These are phyloP conservation scores for Lepilemur septentrionalis DNA, from an alignment of 2,797 vertebrate genomes.

Conservation along the genomic window DNA sequence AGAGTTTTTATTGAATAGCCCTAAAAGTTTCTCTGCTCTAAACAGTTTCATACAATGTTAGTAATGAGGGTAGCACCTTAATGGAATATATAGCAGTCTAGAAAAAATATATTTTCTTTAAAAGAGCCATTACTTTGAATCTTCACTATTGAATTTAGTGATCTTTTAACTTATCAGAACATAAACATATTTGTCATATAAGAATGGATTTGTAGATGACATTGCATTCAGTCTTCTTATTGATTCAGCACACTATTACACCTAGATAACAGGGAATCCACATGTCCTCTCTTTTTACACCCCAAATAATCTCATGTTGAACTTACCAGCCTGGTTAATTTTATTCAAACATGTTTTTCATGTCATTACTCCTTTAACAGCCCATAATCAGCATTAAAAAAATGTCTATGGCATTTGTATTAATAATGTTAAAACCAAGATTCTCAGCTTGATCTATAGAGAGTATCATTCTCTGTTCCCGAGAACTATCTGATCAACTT, in stretches of 20 bases:
- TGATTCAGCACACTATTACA: not conserved
- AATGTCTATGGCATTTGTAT: not conserved
- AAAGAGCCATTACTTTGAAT: not conserved
- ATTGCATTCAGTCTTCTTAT: not conserved
- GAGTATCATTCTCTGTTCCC: not conserved
- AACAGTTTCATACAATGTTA: not conserved
- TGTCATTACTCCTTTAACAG: not conserved
- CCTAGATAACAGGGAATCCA: not conserved
- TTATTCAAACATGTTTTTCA: not conserved
- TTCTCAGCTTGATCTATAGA: not conserved
- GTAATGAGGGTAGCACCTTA: not conserved
- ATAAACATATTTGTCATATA: not conserved
- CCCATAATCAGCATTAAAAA: rapidly evolving
- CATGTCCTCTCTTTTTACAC: not conserved
- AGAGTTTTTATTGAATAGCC: not conserved
- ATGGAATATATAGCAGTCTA: not conserved
- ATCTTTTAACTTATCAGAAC: not conserved
- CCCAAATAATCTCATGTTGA: not conserved
- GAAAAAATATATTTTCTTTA: not conserved
- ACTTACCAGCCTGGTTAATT: not conserved
- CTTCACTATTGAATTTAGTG: not conserved
- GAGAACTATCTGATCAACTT: not conserved
- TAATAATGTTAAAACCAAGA: not conserved
- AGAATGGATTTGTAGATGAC: not conserved
- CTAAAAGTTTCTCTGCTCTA: conserved; percentile 40